Evolutionary conservation across 2,888 invertebrate genomes (phyloP), one percentile per base, ranked within the genome.

Genomic region (Clepsis dumicolana): DNA sequence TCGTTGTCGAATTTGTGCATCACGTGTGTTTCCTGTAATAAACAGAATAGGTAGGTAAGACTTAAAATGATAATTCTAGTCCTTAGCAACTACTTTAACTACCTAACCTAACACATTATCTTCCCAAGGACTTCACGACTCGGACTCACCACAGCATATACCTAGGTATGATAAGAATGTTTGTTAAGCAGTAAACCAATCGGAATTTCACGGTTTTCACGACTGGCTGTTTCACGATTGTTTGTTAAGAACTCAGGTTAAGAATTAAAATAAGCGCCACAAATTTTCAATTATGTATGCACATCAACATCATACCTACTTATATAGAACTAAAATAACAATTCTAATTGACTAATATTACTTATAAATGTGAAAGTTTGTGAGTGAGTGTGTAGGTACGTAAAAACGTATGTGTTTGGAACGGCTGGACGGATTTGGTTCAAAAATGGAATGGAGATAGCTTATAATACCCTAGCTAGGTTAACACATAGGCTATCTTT

Each of bases 1-100:
- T 99, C 99, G 52, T 94, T 82, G 29, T 95, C 94, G 83, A 97
- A 99, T 71, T 96, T 90, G 80, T 99, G 96, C 74, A 99, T 91
- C 57, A 99, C 95, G 83, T 99, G 98, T 0, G 98, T 97, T 94
- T 99, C 99, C 97, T 97, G 90, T 64, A 94, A 65, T 41, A 41
- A n/a, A 59, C 5, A 25, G n/a, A 38, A 38, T 0, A 38, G 8
- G 29, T 29, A 29, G 29, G 29, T 29, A 29, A n/a, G n/a, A n/a
- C n/a, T n/a, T n/a, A n/a, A n/a, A n/a, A n/a, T n/a, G n/a, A n/a
- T n/a, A n/a, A n/a, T n/a, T n/a, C n/a, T n/a, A n/a, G n/a, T n/a
- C n/a, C n/a, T n/a, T n/a, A n/a, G n/a, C n/a, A n/a, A n/a, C n/a
- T n/a, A n/a, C n/a, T n/a, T n/a, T n/a, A n/a, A n/a, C n/a, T n/a